Evolutionary conservation across 2,113 vertebrate genomes (phyloP).

Genomic region (Dicrurus megarhynchus): DNA sequence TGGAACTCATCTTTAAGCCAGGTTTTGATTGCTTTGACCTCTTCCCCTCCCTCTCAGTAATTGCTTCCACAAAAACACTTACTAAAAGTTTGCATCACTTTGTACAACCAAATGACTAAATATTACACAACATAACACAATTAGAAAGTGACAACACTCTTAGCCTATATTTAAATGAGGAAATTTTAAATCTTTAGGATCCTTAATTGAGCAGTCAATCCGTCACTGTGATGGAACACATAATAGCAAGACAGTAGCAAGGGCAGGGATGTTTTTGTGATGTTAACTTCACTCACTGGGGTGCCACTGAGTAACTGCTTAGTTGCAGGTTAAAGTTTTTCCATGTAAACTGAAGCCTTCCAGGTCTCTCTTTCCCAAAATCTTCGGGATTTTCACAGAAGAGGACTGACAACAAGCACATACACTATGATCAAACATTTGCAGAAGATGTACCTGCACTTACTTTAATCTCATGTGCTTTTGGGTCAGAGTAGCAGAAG

Average conservation of each 20-base stretch:
- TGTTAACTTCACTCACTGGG: neutral
- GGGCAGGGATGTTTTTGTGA: neutral
- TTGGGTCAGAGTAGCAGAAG: neutral
- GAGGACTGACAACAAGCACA: neutral
- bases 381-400: neutral
- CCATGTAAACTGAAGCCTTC: neutral
- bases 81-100: neutral
- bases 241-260: neutral
- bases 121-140: neutral
- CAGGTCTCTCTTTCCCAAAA: neutral
- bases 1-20: neutral
- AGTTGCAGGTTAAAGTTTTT: neutral
- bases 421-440: neutral
- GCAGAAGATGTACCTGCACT: neutral
- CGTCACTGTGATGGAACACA: neutral
- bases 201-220: neutral
- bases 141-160: neutral
- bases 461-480: neutral
- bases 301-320: neutral
- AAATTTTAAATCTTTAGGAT: neutral
- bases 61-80: neutral
- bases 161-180: neutral
- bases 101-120: neutral
- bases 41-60: neutral
- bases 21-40: neutral